Base-by-base conservation (phyloP, 1,140 invertebrate species). In the Drosophila erecta region DNA sequence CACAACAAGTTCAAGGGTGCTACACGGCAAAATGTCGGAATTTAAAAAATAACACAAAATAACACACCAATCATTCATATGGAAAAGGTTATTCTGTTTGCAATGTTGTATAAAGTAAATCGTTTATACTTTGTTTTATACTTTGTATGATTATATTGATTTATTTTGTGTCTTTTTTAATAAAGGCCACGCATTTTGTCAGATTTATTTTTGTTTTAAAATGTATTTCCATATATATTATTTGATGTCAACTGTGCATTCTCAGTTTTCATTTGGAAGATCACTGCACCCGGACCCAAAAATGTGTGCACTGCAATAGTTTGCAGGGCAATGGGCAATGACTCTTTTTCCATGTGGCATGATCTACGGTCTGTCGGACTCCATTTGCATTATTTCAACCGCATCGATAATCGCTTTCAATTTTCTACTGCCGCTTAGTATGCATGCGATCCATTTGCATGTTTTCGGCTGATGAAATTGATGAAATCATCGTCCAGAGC, bases 281-380 rank as follows among this genome's bases (percentile, higher is more conserved):
- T 24, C 64, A 51, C 50, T 62, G 64, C 58, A 64, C 64, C 17
- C 22, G 14, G 5, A n/a, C 4, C 2, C 27, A 17, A 15, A 69
- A 70, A 27, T 56, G 50, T 56, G 46, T 47, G 37, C 24, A 81
- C 51, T 84, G 80, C 81, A 84, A 84, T 84, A 84, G 80, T 84
- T 79, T 50, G 51, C 59, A 53, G 75, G 79, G 74, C 79, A 84
- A 84, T 84, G 81, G 79, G 79, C 79, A 84, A 84, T 84, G 81
- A 84, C 81, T 84, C 64, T 65, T 59, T 56, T 49, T 53, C 24
- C 22, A 22, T 14, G 17, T 33, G 47, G 35, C 50, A 57, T 74
- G 69, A 74, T 71, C 64, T 67, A 43, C 64, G 60, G 54, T 20
- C 15, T 44, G 41, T 20, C 10, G 46, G 40, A 47, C 35, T 71